A percentile compares a stretch with the other conserved stretches of the same genome.
Conservation (phyloP, 2,888 invertebrate species). For the Chrysotoxum bicinctum region DNA sequence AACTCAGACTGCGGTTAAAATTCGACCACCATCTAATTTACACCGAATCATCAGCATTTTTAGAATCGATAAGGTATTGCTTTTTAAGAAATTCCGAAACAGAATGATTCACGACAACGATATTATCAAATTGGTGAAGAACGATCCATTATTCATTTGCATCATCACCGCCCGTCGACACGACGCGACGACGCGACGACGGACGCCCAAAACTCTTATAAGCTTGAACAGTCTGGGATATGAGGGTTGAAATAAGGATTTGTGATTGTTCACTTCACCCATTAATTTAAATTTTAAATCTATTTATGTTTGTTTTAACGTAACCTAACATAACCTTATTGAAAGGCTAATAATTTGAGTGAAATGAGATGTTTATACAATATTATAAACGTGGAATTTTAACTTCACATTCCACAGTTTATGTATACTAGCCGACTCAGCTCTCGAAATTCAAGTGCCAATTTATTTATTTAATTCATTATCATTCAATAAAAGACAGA, state of each 20-base stretch:
- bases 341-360: too few relatives aligned
- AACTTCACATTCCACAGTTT: too few relatives aligned
- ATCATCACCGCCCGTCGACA: not conserved
- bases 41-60: conserved; percentile 33
- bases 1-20: conserved; percentile 16
- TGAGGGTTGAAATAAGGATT: not conserved
- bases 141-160: conserved; percentile 56
- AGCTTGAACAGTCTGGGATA: not conserved
- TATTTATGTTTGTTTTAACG: too few relatives aligned
- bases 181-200: not conserved
- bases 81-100: conserved; percentile 46
- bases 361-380: too few relatives aligned
- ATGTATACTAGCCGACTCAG: too few relatives aligned
- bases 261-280: too few relatives aligned
- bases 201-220: not conserved
- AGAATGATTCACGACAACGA: conserved; percentile 53
- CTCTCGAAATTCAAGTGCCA: too few relatives aligned
- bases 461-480: too few relatives aligned
- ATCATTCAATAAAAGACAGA: too few relatives aligned
- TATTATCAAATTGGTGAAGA: not conserved
- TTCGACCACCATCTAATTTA: conserved; percentile 44
- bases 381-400: too few relatives aligned
- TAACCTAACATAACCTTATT: too few relatives aligned
- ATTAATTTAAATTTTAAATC: too few relatives aligned
- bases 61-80: conserved; percentile 46